Evolutionary conservation across 2,888 invertebrate genomes (phyloP), one percentile per base, ranked within the genome.

Genomic region (Melieria crassipennis): DNA sequence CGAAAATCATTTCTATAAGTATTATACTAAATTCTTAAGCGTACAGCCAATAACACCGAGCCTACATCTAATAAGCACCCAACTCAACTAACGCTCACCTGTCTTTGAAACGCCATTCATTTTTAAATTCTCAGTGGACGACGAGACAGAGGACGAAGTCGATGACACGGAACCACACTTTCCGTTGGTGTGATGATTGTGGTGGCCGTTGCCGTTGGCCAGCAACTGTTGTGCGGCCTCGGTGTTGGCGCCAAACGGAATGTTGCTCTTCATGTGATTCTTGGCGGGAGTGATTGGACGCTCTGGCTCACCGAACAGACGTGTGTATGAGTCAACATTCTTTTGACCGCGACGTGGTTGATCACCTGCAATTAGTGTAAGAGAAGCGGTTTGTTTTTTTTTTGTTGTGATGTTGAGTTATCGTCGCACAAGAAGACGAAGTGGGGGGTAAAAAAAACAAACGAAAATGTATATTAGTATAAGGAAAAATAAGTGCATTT

Each of bases 191-290:
- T 78, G 77, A 63, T 79, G 75, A 71, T 76, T 71, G 66, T 81
- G 81, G 62, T 84, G 83, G 78, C 85, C 85, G 72, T 72, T 83
- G 68, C 78, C 80, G 69, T 82, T 84, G 73, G 79, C 76, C 74
- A 83, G 78, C 68, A 83, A 75, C 71, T 81, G 79, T 65, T 82
- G 82, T 75, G 80, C 81, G 57, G 79, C 81, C 75, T 83, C 82
- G 65, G 79, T 78, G 66, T 83, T 87, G 77, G 85, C 85, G 78
- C 87, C 88, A 80, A 89, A 87, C 79, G 88, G 84, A 81, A 89
- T 88, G 86, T 85, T 89, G 87, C 89, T 89, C 81, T 88, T 89
- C 87, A 88, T 87, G 84, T 88, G 88, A 84, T 89, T 88, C 85
- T 88, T 89, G 80, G 87, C 87, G 80, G 88, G 88, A 80, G 88